Percentiles rank a stretch among this genome's conserved stretches.
Conservation (phyloP, 2,113 vertebrate species). For the Chaetorhynchus papuensis region DNA sequence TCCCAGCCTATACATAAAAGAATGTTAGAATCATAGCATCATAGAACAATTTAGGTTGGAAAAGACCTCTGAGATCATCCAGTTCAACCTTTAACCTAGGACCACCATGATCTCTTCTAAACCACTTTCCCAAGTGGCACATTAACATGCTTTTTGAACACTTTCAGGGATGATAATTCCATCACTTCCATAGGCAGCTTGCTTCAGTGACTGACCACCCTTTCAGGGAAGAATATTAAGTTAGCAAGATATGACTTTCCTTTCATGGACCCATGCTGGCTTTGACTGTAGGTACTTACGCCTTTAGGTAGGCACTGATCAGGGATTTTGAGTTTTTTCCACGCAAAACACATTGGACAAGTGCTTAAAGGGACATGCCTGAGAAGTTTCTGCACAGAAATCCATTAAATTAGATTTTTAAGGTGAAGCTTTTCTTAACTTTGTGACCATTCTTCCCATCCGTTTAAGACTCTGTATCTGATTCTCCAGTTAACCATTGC, state of each 20-base stretch:
- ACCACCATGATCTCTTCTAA: not conserved
- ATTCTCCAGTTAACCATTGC: not conserved
- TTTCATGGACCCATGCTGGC: not conserved
- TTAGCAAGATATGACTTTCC: not conserved
- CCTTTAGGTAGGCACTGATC: not conserved
- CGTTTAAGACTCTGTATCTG: not conserved
- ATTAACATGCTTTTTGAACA: not conserved
- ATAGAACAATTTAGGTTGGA: not conserved
- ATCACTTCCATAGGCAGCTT: not conserved
- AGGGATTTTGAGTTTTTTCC: not conserved
- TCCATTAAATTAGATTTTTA: not conserved
- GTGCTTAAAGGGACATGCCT: not conserved
- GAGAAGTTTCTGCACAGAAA: not conserved
- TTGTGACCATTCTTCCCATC: not conserved
- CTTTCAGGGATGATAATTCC: not conserved
- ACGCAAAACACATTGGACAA: not conserved
- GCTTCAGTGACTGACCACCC: not conserved
- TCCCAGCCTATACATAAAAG: not conserved
- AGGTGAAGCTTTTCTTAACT: not conserved
- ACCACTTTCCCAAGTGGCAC: not conserved
- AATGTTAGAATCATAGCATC: not conserved
- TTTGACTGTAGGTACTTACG: not conserved
- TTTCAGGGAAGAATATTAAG: not conserved
- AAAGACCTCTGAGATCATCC: not conserved
- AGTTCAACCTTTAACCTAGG: not conserved